Evolutionary conservation across 2,888 invertebrate genomes (phyloP), one percentile per base, ranked within the genome.

Genomic region (Idaea biselata): DNA sequence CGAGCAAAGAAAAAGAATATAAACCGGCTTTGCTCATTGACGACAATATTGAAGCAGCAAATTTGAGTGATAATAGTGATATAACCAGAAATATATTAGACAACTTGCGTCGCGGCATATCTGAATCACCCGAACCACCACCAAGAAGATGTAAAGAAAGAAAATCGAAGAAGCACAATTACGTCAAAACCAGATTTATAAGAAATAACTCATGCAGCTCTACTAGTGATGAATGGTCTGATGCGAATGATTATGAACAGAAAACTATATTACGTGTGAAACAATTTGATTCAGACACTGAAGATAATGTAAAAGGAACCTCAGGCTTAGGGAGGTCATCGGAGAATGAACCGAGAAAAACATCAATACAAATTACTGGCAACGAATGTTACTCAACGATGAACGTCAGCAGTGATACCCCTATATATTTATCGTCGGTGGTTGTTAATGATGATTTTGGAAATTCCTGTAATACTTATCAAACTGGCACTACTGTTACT

Each of bases 321-420:
- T 77, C 74, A 73, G 74, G 80, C 31, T 67, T 77, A n/a, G 72
- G 79, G 65, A 81, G 83, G 61, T 76, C 79, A 55, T 71, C 76
- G 18, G 89, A 89, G 77, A 86, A 83, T 67, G 92, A 93, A 67
- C 86, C 89, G 14, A 90, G 93, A 73, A 94, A 94, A 88, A 95
- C 96, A 17, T 96, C 96, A 16, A 96, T 96, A 74, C 91, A 95
- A 92, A 96, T 96, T 77, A 96, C 92, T 80, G 95, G 94, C 61
- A 95, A 94, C 81, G 96, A 94, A 88, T 96, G 93, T 86, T 96
- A 96, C 78, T 95, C 95, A 58, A 96, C 96, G 17, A 95, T 95
- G 85, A 96, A 96, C 81, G 95, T 95, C 1, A 95, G 93, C 73
- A 94, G 93, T 76, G 94, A 95, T 75, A 93, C 94, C 63, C 95